phyloP scores from a whole-genome alignment of 2,113 vertebrate genomes.

The Geothlypis trichas region DNA sequence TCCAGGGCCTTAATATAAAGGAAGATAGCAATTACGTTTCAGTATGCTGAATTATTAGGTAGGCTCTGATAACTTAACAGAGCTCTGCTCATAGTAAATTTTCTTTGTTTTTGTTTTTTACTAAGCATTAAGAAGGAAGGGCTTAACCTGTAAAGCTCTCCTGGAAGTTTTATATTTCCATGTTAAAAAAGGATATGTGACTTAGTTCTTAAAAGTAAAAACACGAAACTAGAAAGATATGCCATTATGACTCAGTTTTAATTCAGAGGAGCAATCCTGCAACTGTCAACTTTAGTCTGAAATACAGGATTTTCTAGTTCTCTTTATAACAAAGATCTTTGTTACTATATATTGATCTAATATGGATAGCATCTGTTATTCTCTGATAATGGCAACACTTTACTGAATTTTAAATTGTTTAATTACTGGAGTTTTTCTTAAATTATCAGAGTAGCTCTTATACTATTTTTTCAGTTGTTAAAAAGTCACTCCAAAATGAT shows the following conservation, averaged over 20 bases:
- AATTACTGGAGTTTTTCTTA: too few relatives aligned
- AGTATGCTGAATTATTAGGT: background rate
- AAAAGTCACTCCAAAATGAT: background rate
- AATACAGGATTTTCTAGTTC: background rate
- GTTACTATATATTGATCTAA: background rate
- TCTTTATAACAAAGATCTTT: background rate
- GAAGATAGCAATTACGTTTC: background rate
- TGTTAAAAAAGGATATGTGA: background rate
- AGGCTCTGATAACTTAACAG: background rate
- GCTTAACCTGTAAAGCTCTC: background rate
- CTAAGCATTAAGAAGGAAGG: background rate
- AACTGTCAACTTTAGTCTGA: background rate
- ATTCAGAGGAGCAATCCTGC: background rate
- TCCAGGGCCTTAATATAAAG: background rate
- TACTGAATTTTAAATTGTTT: background rate
- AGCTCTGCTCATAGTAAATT: background rate
- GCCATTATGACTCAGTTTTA: background rate
- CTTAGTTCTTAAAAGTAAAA: background rate
- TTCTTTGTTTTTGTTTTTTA: background rate
- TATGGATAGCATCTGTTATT: background rate
- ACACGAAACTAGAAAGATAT: fast-evolving
- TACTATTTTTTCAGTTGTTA: background rate
- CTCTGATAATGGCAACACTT: background rate
- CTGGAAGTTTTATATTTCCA: background rate
- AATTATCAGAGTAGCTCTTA: background rate